phyloP scores from a whole-genome alignment of 2,797 vertebrate genomes.

The Prunella strophiata region DNA sequence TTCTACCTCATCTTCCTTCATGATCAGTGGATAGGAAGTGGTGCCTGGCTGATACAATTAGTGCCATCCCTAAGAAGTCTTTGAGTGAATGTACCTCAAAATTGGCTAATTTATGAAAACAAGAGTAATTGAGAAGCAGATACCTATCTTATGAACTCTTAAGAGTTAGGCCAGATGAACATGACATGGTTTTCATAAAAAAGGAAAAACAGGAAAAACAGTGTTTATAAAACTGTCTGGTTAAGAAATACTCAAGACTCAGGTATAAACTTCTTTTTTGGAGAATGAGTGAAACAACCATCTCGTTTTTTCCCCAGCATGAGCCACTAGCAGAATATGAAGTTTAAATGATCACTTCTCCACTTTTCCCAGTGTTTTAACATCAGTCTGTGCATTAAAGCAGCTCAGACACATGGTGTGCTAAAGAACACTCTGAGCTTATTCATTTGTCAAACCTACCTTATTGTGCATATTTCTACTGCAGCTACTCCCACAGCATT shows the following conservation, averaged over 20 bases:
- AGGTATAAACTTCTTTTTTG: not conserved
- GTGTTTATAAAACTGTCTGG: not conserved
- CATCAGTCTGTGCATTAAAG: not conserved
- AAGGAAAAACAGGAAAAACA: not conserved
- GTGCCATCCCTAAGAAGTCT: not conserved
- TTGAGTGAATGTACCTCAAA: not conserved
- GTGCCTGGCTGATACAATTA: not conserved
- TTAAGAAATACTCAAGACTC: not conserved
- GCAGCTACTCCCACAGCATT: not conserved
- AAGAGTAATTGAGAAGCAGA: not conserved
- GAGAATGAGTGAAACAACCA: not conserved
- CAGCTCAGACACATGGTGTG: not conserved
- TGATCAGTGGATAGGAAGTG: not conserved
- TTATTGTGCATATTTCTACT: constrained; percentile 28
- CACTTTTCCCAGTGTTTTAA: not conserved
- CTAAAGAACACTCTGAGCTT: not conserved
- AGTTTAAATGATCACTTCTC: not conserved
- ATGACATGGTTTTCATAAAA: not conserved
- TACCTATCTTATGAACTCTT: not conserved
- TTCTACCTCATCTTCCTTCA: not conserved
- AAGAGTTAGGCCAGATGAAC: not conserved
- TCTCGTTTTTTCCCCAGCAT: not conserved
- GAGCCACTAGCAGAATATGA: not conserved
- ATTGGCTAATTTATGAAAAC: not conserved
- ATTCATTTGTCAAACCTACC: constrained; percentile 31